Percentiles rank a stretch among this genome's conserved stretches.
Conservation (phyloP, 2,888 invertebrate genomes). For the Fragum fragum region DNA sequence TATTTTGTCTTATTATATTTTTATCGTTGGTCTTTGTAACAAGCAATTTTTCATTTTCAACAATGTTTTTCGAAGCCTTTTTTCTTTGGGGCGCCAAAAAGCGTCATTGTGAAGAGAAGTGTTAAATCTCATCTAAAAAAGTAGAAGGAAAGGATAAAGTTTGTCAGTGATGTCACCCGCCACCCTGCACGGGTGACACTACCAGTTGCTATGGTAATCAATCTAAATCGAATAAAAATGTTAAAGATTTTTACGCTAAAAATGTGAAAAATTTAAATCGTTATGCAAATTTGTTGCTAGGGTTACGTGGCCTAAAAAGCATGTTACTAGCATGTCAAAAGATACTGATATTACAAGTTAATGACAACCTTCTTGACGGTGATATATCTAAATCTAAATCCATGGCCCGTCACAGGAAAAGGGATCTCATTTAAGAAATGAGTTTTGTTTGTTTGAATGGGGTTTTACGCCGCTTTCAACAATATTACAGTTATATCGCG, state of each 20-base stretch:
- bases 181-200: background rate
- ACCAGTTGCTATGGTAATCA: slow-evolving; percentile 14
- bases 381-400: no score
- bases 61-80: background rate
- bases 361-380: background rate
- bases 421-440: no score
- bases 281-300: background rate
- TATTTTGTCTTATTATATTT: no score
- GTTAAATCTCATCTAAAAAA: no score
- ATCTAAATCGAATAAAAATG: slow-evolving; percentile 5
- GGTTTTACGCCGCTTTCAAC: no score
- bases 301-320: background rate
- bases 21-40: no score
- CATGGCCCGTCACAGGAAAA: background rate
- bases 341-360: background rate
- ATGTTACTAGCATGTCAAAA: slow-evolving; percentile 6
- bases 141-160: no score
- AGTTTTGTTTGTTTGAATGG: no score
- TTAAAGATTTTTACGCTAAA: background rate
- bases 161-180: background rate
- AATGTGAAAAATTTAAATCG: background rate
- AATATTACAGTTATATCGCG: no score
- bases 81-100: background rate
- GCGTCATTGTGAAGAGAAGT: background rate
- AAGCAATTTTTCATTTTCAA: background rate